Evolutionary conservation across 2,888 invertebrate species (phyloP).

Genomic region (Mamestra brassicae): DNA sequence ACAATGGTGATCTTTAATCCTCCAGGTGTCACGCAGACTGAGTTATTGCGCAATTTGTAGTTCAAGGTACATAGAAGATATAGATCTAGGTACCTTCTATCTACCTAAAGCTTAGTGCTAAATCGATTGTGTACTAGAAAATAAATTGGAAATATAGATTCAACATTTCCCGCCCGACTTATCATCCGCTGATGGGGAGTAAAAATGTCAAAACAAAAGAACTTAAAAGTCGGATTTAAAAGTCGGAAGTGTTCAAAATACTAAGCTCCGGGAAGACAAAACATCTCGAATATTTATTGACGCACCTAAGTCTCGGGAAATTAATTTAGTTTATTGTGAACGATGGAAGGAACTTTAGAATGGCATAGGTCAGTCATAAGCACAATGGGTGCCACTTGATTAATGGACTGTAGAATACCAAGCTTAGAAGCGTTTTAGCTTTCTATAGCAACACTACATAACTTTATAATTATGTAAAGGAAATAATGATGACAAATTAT

Average conservation of each 20-base stretch:
- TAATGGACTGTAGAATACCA: conserved; percentile 50
- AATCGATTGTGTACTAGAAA: conserved; percentile 2
- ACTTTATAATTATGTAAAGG: not conserved
- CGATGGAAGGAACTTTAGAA: conserved; percentile 45
- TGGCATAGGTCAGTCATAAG: conserved; percentile 51
- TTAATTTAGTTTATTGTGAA: conserved; percentile 45
- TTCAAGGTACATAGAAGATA: not conserved
- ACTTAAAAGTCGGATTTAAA: conserved; percentile 44
- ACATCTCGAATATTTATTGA: conserved; percentile 45
- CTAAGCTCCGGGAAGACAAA: conserved; percentile 41
- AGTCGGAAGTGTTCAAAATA: conserved; percentile 34
- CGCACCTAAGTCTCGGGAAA: conserved; percentile 44
- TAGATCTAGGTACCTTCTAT: not conserved
- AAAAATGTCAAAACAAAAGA: conserved; percentile 41
- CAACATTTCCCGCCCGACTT: conserved; percentile 26
- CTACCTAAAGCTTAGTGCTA: not conserved
- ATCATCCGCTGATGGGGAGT: conserved; percentile 28
- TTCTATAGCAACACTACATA: conserved; percentile 1
- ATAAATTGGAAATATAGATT: conserved; percentile 18
- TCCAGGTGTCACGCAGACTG: conserved; percentile 2
- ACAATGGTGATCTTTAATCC: conserved; percentile 11
- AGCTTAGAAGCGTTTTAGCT: conserved; percentile 12
- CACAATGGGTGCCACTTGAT: conserved; percentile 50
- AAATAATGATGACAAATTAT: too few species aligned
- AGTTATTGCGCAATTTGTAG: not conserved